Evolutionary conservation across 2,113 vertebrate species (phyloP).

Genomic region (Synodontis membranacea): DNA sequence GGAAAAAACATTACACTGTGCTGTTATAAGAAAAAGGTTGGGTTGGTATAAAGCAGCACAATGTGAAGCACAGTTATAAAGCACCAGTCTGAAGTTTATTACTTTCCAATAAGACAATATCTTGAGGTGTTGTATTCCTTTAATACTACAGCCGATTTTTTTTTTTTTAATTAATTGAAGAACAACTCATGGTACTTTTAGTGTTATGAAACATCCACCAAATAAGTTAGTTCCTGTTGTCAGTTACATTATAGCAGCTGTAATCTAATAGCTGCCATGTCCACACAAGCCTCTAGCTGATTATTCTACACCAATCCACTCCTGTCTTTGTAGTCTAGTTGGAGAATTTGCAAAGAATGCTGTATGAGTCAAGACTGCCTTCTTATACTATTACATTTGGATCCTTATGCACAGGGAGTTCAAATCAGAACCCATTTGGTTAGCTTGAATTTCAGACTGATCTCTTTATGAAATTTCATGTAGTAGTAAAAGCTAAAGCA

Average conservation of each 20-base stretch:
- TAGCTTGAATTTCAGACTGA: neutral
- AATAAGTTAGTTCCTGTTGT: neutral
- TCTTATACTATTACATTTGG: neutral
- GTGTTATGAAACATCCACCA: neutral
- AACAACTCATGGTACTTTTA: neutral
- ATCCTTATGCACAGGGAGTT: neutral
- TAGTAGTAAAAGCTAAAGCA: neutral
- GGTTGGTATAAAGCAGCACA: neutral
- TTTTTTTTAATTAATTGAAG: neutral
- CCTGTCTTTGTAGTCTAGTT: neutral
- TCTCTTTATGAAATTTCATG: neutral
- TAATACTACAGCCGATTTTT: neutral
- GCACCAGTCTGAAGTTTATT: neutral
- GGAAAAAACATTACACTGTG: neutral
- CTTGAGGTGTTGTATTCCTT: neutral
- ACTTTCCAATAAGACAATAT: neutral
- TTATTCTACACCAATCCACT: neutral
- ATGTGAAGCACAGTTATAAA: neutral
- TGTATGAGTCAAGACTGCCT: neutral
- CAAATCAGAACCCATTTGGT: neutral
- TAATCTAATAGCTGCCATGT: neutral
- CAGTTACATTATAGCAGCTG: neutral
- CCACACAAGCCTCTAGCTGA: no score
- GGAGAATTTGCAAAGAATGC: neutral
- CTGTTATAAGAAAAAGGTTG: neutral